phyloP scores from a whole-genome alignment of 1,140 invertebrate species.

The Drosophila neocordata region DNA sequence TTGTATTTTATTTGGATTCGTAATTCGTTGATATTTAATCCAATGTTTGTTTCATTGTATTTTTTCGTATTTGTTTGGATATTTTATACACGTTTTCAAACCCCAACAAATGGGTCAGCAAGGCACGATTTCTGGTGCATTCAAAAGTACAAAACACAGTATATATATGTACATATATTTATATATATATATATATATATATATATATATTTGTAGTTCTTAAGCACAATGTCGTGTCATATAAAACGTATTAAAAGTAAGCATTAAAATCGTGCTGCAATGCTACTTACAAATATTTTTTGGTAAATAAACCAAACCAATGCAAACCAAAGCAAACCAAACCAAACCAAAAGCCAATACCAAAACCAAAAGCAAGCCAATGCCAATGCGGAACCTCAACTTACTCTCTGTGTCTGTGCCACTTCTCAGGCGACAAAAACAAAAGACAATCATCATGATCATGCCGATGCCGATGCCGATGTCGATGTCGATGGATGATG shows the following conservation, averaged over 20 bases:
- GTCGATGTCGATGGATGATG: constrained; percentile 31
- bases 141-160: constrained; percentile 3
- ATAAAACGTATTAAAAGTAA: constrained; percentile 43
- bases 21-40: constrained; percentile 30
- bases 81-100: constrained; percentile 41
- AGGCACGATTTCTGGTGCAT: constrained; percentile 52
- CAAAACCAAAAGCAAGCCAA: constrained; percentile 19
- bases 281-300: constrained; percentile 56
- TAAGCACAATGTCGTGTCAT: constrained; percentile 59
- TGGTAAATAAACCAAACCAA: constrained; percentile 38
- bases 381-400: constrained; percentile 58
- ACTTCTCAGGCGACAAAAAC: constrained; percentile 46
- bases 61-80: constrained; percentile 39
- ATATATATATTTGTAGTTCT: constrained; percentile 37
- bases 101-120: constrained; percentile 52
- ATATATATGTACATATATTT: background rate
- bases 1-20: constrained; percentile 30
- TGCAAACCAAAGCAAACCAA: constrained; percentile 20
- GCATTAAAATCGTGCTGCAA: constrained; percentile 59
- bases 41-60: constrained; percentile 32
- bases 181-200: background rate
- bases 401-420: constrained; percentile 37
- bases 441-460: constrained; percentile 22
- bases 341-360: constrained; percentile 34
- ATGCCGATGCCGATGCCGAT: background rate